Base-by-base conservation (phyloP, 1,140 invertebrate species). In the Aphaenogaster ashmeadi region DNA sequence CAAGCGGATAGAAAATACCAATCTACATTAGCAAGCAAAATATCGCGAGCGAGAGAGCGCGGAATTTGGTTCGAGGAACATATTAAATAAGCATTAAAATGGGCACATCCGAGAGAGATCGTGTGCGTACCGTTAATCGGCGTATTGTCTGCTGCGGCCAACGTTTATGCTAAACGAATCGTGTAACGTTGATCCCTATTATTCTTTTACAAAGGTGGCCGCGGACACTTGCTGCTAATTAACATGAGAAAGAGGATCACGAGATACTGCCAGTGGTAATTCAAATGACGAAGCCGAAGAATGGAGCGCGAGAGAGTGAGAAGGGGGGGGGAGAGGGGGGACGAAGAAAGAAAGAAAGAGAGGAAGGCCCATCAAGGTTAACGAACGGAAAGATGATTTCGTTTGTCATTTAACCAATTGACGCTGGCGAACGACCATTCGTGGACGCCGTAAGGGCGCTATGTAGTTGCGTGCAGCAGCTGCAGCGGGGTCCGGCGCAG, bases 21-120 rank as follows among this genome's bases (percentile, higher is more conserved):
- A 36, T 74, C 47, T 9, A 21, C 7, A 64, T 74, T 58, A 60
- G 44, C 8, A 36, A 56, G 27, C 21, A 38, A 44, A 74, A 58
- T 66, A 81, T 60, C 11, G 27, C 27, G 6, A 74, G 18, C 36
- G 38, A 71, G 79, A 54, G 15, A 71, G 38, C 38, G 71, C 33
- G 50, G 41, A 90, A 88, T 88, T 90, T 74, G 41, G 54, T 90
- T 86, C 62, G 86, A 69, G 71, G 74, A 83, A 72, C 44, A 60
- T 60, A 52, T 78, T 75, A 71, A 91, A 78, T 52, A 47, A 75
- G 21, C 60, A 90, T 77, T 67, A 54, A 66, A 67, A 67, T 58
- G 6, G 18, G n/a, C 38, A n/a, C 6, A 15, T n/a, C 8, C 15
- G 33, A 11, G 47, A 69, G 38, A 62, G 52, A 58, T 36, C 27